Conservation (phyloP, 2,113 vertebrate genomes). For the Chlamydotis undulata region DNA sequence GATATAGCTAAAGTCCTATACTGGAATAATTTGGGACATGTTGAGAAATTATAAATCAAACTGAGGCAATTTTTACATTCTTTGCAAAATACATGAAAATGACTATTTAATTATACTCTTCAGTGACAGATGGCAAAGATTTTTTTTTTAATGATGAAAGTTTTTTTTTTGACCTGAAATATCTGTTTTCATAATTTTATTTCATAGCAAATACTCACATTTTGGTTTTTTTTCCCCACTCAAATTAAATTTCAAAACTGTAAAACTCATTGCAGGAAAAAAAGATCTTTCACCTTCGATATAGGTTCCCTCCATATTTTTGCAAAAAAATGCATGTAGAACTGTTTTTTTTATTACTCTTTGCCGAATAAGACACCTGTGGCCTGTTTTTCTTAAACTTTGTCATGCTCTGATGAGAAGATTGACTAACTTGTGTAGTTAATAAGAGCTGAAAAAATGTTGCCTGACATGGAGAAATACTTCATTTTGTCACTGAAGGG, state of each 20-base stretch:
- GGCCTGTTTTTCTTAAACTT: not conserved
- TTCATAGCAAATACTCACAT: not conserved
- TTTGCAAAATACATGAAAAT: not conserved
- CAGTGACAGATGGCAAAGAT: not conserved
- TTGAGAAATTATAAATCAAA: not conserved
- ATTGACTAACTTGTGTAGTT: not conserved
- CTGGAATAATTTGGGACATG: not conserved
- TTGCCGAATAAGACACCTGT: not conserved
- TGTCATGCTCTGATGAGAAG: not conserved
- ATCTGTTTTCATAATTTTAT: not conserved
- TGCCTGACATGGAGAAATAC: not conserved
- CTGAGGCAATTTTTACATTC: not conserved
- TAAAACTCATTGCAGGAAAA: not conserved
- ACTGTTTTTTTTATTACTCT: not conserved
- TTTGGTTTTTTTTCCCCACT: not conserved
- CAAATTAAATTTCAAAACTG: not conserved
- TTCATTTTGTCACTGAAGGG: not conserved
- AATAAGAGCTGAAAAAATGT: not conserved
- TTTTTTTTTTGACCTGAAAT: not conserved
- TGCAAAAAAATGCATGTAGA: not conserved
- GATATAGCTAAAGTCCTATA: not conserved
- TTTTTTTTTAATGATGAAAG: not conserved
- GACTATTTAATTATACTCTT: not conserved
- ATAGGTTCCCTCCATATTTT: not conserved
- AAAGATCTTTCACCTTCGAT: not conserved